Evolutionary conservation across 2,888 invertebrate species (phyloP).

Genomic region (Tryphoninae sp.): DNA sequence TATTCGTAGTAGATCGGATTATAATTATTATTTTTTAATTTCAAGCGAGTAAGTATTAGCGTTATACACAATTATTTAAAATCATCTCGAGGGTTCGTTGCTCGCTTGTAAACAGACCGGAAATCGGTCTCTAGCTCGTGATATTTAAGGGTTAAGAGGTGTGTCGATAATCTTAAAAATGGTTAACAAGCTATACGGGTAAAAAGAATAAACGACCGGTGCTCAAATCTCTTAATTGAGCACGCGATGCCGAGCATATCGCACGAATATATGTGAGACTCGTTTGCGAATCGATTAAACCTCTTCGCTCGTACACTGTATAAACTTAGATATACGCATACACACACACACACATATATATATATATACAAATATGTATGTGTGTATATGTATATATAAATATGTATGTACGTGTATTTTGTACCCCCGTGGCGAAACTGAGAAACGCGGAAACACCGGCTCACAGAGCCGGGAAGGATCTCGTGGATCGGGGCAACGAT

Average conservation of each 20-base stretch:
- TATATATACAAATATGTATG: not conserved
- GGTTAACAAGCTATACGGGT: not conserved
- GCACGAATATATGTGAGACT: slow-evolving; percentile 34
- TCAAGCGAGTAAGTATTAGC: too few relatives aligned
- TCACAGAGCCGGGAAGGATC: slow-evolving; percentile 55
- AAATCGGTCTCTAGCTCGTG: not conserved
- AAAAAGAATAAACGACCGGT: slow-evolving; percentile 5
- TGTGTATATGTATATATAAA: not conserved
- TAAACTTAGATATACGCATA: not conserved
- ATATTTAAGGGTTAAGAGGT: not conserved
- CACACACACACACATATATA: not conserved
- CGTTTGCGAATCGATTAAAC: slow-evolving; percentile 56
- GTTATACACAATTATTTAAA: not conserved
- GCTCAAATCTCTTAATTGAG: slow-evolving; percentile 52
- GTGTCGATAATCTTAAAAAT: slow-evolving; percentile 11
- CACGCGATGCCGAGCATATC: slow-evolving; percentile 49
- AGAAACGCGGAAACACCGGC: slow-evolving; percentile 72
- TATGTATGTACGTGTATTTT: slow-evolving; percentile 12
- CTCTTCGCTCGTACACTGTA: slow-evolving; percentile 36
- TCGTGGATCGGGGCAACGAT: slow-evolving; percentile 62
- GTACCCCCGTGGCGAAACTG: slow-evolving; percentile 58
- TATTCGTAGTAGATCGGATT: not conserved
- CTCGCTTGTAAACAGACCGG: not conserved
- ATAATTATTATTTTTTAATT: too few relatives aligned
- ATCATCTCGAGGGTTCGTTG: not conserved